phyloP scores from a whole-genome alignment of 2,888 invertebrate species.

The Galeruca laticollis region DNA sequence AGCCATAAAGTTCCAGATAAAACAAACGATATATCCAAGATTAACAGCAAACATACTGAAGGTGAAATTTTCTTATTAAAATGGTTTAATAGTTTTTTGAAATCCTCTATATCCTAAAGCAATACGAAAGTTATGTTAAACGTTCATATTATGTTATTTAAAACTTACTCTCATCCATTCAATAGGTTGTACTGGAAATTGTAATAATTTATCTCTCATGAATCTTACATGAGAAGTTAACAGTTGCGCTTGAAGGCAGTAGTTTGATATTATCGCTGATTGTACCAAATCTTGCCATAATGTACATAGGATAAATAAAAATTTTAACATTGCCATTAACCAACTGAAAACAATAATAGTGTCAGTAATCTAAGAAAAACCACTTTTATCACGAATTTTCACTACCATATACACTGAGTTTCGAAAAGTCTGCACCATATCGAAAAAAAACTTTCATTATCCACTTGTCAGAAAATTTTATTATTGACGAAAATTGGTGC shows the following conservation, averaged over 20 bases:
- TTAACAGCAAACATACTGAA: slow-evolving; percentile 81
- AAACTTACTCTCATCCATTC: slow-evolving; percentile 82
- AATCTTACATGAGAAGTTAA: slow-evolving; percentile 81
- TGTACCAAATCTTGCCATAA: slow-evolving; percentile 85
- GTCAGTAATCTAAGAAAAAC: too few relatives aligned
- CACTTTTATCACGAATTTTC: too few relatives aligned
- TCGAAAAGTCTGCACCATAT: too few relatives aligned
- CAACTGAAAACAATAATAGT: slow-evolving; percentile 66
- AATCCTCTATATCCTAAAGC: slow-evolving; percentile 81
- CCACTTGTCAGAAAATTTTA: too few relatives aligned
- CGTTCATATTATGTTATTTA: not conserved
- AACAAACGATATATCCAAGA: slow-evolving; percentile 81
- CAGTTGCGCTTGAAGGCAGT: slow-evolving; percentile 85
- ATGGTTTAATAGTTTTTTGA: slow-evolving; percentile 81
- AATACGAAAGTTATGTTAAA: not conserved
- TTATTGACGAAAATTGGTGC: too few relatives aligned
- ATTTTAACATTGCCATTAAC: slow-evolving; percentile 68
- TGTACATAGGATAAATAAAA: slow-evolving; percentile 76
- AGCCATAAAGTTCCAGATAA: slow-evolving; percentile 79
- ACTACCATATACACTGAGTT: too few relatives aligned
- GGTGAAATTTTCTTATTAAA: slow-evolving; percentile 82
- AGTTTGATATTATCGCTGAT: slow-evolving; percentile 85
- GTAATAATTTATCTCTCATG: slow-evolving; percentile 78
- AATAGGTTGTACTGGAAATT: slow-evolving; percentile 77
- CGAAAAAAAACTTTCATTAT: too few relatives aligned